A percentile compares a stretch with the other conserved stretches of the same genome.
These are phyloP conservation scores for Carassius carassius DNA, from an alignment of 2,113 vertebrate genomes.

Conservation along the genomic window DNA sequence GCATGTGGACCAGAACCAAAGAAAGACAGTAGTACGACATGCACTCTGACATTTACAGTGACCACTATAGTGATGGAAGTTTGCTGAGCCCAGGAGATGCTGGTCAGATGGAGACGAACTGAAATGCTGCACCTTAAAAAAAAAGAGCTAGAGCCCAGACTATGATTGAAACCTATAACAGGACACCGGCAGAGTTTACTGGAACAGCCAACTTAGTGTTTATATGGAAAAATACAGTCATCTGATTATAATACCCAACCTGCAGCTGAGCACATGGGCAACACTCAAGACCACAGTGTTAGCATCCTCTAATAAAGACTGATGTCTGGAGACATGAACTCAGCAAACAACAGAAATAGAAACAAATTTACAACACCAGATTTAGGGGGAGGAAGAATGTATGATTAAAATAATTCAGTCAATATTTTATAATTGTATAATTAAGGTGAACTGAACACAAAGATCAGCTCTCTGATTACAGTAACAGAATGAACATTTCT, in stretches of 20 bases:
- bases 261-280: constrained; percentile 28
- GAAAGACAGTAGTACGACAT: too few species aligned
- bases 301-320: constrained; percentile 17
- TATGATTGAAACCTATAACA: too few species aligned
- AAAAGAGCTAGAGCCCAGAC: too few species aligned
- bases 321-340: background rate
- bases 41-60: too few species aligned
- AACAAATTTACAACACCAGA: background rate
- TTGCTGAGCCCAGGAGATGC: too few species aligned
- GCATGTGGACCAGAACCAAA: too few species aligned
- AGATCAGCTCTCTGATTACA: background rate
- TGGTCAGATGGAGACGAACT: too few species aligned
- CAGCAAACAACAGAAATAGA: background rate
- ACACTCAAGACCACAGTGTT: constrained; percentile 16
- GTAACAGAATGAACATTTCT: background rate
- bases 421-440: background rate
- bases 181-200: too few species aligned
- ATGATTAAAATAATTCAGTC: background rate
- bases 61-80: too few species aligned
- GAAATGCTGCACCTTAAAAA: too few species aligned
- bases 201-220: too few species aligned
- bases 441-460: background rate
- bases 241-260: constrained; percentile 22
- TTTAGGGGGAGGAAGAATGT: background rate
- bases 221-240: constrained; percentile 20